These are phyloP conservation scores for Ceratosolen fusciceps DNA, from an alignment of 1,140 invertebrate genomes.

Conservation along the genomic window DNA sequence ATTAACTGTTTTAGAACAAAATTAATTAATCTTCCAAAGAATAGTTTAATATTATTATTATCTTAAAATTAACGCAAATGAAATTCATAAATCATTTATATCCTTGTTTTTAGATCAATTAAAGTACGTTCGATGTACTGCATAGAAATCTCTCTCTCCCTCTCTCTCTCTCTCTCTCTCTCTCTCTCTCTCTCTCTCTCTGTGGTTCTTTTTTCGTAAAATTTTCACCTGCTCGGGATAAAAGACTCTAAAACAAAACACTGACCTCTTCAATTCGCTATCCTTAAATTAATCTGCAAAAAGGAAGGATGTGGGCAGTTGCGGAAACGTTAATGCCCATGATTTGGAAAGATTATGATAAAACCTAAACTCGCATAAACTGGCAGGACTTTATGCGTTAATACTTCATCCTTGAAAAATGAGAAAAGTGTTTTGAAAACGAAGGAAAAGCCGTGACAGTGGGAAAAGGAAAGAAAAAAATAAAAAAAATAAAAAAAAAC, in stretches of 20 bases:
- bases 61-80: background rate
- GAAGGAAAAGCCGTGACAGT: background rate
- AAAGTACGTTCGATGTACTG: background rate
- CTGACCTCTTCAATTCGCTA: constrained; percentile 28
- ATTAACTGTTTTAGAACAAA: background rate
- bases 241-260: constrained; percentile 35
- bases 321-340: background rate
- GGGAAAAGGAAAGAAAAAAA: background rate
- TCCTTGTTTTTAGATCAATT: no score
- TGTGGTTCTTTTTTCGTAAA: no score
- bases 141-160: no score
- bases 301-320: background rate
- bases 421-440: constrained; percentile 12
- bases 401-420: background rate
- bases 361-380: constrained; percentile 33
- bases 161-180: no score
- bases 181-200: no score
- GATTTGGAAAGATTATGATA: background rate
- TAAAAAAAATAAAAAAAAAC: no score
- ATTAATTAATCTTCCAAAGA: background rate
- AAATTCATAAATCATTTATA: background rate
- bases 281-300: constrained; percentile 34
- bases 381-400: constrained; percentile 6
- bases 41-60: background rate
- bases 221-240: background rate